Base-by-base conservation (phyloP, 2,797 vertebrate species). In the Lithobates pipiens region DNA sequence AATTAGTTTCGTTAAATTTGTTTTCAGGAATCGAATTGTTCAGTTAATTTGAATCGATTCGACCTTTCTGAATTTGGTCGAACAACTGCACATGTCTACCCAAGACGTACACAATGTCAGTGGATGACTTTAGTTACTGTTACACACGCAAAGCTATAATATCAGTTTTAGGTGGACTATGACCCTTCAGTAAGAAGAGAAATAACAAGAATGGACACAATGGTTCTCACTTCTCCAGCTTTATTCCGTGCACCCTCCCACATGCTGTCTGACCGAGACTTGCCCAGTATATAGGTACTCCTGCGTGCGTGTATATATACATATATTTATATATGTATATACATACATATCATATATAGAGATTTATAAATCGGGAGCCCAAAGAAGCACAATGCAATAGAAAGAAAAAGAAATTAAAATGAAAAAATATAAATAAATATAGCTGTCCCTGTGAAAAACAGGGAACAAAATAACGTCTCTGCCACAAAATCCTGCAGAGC, bases 221-320 rank as follows among this genome's bases (percentile, higher is more conserved):
- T 0, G 25, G 44, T 15, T 63, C 54, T 86, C 80, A 83, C 76
- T 82, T 86, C 80, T 86, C 74, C 46, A 80, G 75, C 73, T 86
- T 86, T 86, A 86, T 83, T 86, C 85, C 85, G 79, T 86, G 85
- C 85, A 86, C 80, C 85, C 73, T 74, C 80, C 80, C 80, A 50
- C 85, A 86, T 86, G 85, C 85, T 86, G 80, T 78, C 80, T 86
- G 80, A 77, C 85, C 69, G 57, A 78, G 80, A 68, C 68, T 83
- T 39, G 46, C 80, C 80, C 85, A 77, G 68, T 78, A 83, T 68
- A 86, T 83, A 78, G 54, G 70, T 36, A 78, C 68, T 83, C 79
- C 75, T 83, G 85, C 80, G 85, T 86, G 85, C 75, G 69, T 78
- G 68, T n/a, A 42, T 86, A 71, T 82, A 54, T 80, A 80, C 75